Base-by-base conservation (phyloP, 2,797 vertebrate species). In the Orientallactaga sibirica region DNA sequence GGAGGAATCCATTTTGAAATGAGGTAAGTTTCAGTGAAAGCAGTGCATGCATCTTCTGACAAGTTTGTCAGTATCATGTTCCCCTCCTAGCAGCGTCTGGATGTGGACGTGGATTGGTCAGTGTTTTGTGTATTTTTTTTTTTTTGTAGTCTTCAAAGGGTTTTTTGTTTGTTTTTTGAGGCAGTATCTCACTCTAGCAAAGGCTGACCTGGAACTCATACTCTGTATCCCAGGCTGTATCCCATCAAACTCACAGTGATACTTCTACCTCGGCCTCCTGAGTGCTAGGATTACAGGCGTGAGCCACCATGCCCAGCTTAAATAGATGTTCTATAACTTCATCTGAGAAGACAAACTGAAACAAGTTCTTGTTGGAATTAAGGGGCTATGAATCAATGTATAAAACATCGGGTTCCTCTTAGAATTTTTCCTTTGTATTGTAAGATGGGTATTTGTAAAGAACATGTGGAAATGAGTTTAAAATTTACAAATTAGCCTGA, bases 111-210 rank as follows among this genome's bases (percentile, higher is more conserved):
- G 58, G 33, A 8, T 73, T 52, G n/a, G 33, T 52, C 62, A 19
- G 0, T 62, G 12, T 27, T n/a, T 81, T 71, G 70, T 20, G 88
- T 73, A 58, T 33, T 62, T 90, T 75, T 94, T 37, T 37, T 37
- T 37, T 37, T 92, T 25, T 71, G 37, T 73, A 77, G 61, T 67
- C 15, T 71, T 75, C 43, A 64, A 82, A 89, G 48, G 48, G 48
- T 48, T 10, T 9, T 48, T 48, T 48, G 48, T 48, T 48, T 48
- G 48, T 48, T 48, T 48, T 48, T 48, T 48, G 48, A 48, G 48
- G 48, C 48, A 48, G 48, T 10, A 48, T 48, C 48, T 48, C 48
- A 48, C 48, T 48, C 48, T 48, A 48, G 48, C 48, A 48, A 10
- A 48, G 48, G 48, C 5, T 48, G 6, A 48, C 48, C 48, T 48